These are phyloP conservation scores for Excalfactoria chinensis DNA, from an alignment of 2,113 vertebrate genomes.

Conservation along the genomic window DNA sequence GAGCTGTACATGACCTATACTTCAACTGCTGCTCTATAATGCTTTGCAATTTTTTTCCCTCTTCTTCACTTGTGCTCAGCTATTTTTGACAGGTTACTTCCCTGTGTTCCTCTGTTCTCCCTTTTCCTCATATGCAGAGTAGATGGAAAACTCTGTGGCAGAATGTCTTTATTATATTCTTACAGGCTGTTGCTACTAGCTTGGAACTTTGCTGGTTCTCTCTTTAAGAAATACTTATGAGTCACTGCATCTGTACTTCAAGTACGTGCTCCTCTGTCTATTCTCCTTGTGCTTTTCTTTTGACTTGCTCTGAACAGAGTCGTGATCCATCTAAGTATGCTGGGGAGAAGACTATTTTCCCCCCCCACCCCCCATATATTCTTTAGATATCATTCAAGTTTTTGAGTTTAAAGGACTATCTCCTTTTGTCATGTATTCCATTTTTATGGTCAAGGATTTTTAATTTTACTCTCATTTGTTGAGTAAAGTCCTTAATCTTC, in stretches of 20 bases:
- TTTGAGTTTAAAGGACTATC: background rate
- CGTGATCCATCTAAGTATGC: background rate
- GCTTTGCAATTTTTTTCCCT: background rate
- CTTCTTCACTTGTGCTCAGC: background rate
- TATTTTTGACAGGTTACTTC: background rate
- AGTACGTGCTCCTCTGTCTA: background rate
- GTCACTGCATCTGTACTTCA: constrained; percentile 2
- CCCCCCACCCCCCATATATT: background rate
- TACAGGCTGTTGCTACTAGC: constrained; percentile 1
- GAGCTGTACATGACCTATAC: background rate
- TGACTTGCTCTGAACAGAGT: constrained; percentile 35
- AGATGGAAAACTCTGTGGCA: background rate
- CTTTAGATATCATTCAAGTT: background rate
- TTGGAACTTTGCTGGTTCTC: background rate
- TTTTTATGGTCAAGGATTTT: background rate
- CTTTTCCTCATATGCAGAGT: background rate
- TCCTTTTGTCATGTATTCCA: background rate
- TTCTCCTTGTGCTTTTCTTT: constrained; percentile 6
- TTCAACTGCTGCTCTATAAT: background rate
- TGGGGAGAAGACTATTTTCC: background rate
- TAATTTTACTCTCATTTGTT: background rate
- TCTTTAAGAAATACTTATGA: constrained; percentile 4
- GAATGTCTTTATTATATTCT: background rate
- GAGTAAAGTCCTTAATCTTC: background rate
- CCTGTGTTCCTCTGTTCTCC: background rate